Conservation (phyloP, 2,797 vertebrate species). For the Chelmon rostratus region DNA sequence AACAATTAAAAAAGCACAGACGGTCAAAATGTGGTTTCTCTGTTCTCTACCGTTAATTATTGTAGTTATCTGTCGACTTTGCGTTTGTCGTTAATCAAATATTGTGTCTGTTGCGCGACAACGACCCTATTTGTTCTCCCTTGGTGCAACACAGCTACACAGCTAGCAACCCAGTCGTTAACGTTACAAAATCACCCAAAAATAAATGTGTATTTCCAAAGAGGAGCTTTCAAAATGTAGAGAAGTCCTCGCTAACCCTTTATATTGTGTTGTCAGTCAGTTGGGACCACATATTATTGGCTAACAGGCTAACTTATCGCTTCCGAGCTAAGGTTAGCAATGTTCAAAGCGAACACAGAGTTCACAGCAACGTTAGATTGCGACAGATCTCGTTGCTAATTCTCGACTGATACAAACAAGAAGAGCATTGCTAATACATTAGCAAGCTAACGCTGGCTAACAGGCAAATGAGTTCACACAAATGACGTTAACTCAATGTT, state of each 20-base stretch:
- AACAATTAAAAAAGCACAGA: not conserved
- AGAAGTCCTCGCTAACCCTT: not conserved
- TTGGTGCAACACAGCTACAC: conserved; percentile 42
- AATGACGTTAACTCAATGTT: conserved; percentile 1
- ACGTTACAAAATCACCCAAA: conserved; percentile 26
- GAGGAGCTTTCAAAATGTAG: conserved; percentile 1
- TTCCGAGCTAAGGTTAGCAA: conserved; percentile 64
- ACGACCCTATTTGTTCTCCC: conserved; percentile 62
- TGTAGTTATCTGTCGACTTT: conserved; percentile 2
- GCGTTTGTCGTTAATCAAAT: conserved; percentile 14
- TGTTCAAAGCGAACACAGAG: conserved; percentile 57
- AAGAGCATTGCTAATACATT: conserved; percentile 11
- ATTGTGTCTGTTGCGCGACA: conserved; percentile 43
- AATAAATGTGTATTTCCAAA: not conserved
- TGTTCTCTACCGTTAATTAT: not conserved
- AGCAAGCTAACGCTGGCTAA: conserved; percentile 47
- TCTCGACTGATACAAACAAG: conserved; percentile 41
- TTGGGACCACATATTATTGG: conserved; percentile 7
- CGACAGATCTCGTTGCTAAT: conserved; percentile 55
- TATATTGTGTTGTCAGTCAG: conserved; percentile 63
- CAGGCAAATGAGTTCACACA: conserved; percentile 14
- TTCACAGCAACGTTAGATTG: conserved; percentile 47
- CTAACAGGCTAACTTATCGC: conserved; percentile 48
- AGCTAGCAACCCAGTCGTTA: conserved; percentile 8
- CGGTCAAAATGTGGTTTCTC: not conserved